These are phyloP conservation scores for Aphaenogaster ashmeadi DNA, from an alignment of 1,140 invertebrate genomes.

Conservation along the genomic window DNA sequence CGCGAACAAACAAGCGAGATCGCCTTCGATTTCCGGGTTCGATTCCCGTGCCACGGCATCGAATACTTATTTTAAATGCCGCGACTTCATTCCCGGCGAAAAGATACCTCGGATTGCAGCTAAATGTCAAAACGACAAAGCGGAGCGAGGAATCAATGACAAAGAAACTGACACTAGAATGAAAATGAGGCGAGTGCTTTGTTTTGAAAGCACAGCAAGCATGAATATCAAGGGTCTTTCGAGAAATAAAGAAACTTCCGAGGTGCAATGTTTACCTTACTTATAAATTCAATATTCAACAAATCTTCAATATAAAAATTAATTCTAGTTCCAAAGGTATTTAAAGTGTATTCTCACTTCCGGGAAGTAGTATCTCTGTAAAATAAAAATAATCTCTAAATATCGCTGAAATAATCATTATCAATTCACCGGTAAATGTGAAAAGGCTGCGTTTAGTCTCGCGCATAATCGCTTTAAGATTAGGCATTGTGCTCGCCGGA, in stretches of 20 bases:
- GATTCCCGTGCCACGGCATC: conserved; percentile 64
- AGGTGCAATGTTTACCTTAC: neutral
- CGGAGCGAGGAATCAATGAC: neutral
- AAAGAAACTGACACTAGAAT: neutral
- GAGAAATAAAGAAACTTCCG: neutral
- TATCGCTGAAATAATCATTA: neutral
- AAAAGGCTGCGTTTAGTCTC: conserved; percentile 4
- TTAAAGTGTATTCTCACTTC: neutral
- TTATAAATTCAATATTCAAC: neutral
- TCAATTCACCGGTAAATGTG: neutral
- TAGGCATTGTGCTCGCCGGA: conserved; percentile 33
- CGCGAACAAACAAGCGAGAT: conserved; percentile 63
- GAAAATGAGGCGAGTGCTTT: neutral
- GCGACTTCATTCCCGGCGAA: neutral
- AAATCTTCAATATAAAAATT: neutral
- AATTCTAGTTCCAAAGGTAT: neutral
- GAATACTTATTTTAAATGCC: conserved; percentile 67
- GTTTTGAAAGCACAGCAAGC: neutral
- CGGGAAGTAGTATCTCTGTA: neutral
- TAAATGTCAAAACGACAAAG: conserved; percentile 19
- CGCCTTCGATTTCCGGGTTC: conserved; percentile 73
- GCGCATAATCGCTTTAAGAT: conserved; percentile 35
- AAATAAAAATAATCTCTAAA: neutral
- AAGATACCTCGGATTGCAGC: neutral
- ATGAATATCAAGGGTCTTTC: neutral